Evolutionary conservation across 2,888 invertebrate genomes (phyloP).

Genomic region (Antheraea yamamai): DNA sequence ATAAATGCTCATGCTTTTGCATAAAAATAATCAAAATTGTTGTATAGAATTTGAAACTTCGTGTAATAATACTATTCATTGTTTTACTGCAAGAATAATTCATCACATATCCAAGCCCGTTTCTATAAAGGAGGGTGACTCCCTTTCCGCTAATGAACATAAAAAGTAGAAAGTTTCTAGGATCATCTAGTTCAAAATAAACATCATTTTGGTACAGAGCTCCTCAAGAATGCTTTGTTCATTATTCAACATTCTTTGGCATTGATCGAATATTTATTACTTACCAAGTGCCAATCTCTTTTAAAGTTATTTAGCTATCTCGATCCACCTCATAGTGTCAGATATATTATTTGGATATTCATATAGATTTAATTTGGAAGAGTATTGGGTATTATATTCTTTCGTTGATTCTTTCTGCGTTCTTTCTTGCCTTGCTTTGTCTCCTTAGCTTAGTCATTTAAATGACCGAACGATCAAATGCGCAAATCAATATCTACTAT

Average conservation of each 20-base stretch:
- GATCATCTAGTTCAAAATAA: neutral
- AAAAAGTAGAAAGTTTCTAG: neutral
- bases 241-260: neutral
- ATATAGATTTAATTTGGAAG: too few relatives aligned
- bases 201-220: neutral
- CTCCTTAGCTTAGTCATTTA: too few relatives aligned
- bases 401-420: too few relatives aligned
- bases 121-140: neutral
- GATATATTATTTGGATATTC: too few relatives aligned
- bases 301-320: too few relatives aligned
- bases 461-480: too few relatives aligned
- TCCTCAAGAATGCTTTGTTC: neutral
- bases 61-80: neutral
- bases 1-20: neutral
- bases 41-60: neutral
- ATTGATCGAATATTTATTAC: too few relatives aligned
- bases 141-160: neutral
- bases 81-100: neutral
- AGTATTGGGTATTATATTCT: too few relatives aligned
- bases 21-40: neutral
- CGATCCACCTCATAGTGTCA: too few relatives aligned
- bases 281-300: too few relatives aligned
- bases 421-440: too few relatives aligned
- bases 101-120: neutral
- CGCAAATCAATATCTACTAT: too few relatives aligned